A percentile compares a stretch with the other conserved stretches of the same genome.
These are phyloP conservation scores for Drosophila flavopinicola DNA, from an alignment of 2,888 invertebrate species.

Conservation along the genomic window DNA sequence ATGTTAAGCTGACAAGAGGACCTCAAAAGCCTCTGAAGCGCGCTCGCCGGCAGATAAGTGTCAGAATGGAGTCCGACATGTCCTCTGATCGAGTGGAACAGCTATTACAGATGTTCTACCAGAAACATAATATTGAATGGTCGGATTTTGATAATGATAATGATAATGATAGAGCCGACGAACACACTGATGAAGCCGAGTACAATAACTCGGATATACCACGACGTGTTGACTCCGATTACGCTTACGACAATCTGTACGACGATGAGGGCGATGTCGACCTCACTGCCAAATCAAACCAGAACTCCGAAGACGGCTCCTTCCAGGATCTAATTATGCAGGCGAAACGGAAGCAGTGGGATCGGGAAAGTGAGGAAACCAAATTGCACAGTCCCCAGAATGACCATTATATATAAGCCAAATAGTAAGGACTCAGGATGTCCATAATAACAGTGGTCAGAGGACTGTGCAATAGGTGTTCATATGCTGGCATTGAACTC, in stretches of 20 bases:
- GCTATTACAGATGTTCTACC: constrained; percentile 68
- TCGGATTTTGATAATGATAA: constrained; percentile 25
- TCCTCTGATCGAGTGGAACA: constrained; percentile 72
- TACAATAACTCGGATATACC: constrained; percentile 48
- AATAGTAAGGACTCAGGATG: no score
- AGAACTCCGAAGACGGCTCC: constrained; percentile 74
- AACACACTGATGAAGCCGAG: constrained; percentile 36
- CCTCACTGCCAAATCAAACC: constrained; percentile 62
- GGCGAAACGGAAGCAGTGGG: constrained; percentile 71
- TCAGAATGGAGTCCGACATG: constrained; percentile 78
- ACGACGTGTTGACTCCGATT: constrained; percentile 53
- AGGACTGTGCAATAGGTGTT: constrained; percentile 56
- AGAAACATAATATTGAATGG: constrained; percentile 57
- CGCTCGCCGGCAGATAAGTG: constrained; percentile 71
- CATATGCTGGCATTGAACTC: constrained; percentile 69
- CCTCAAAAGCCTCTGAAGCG: constrained; percentile 60
- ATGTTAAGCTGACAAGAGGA: constrained; percentile 67
- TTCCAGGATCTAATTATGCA: constrained; percentile 79
- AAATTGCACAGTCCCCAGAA: constrained; percentile 57
- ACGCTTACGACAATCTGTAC: constrained; percentile 75
- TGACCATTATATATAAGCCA: constrained; percentile 62
- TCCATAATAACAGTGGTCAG: neutral
- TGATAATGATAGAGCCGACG: constrained; percentile 21
- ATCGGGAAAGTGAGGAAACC: constrained; percentile 69
- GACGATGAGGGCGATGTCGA: constrained; percentile 76